Evolutionary conservation across 2,888 invertebrate species (phyloP), one percentile per base, ranked within the genome.

Genomic region (Hylaea fasciaria): DNA sequence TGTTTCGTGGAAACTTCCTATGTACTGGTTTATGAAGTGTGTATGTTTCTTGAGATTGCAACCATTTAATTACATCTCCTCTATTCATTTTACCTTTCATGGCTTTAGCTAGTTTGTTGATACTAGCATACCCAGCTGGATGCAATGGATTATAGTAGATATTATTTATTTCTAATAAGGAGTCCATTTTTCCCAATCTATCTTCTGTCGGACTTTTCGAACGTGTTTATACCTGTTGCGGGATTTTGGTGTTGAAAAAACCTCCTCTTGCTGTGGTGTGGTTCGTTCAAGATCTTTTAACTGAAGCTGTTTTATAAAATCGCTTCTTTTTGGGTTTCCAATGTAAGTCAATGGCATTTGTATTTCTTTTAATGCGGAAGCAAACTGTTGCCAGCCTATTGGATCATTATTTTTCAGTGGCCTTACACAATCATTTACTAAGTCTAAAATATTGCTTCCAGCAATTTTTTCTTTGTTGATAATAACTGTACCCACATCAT

Each of bases 181-280:
- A 57, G 56, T 73, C 73, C 73, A 74, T 73, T 65, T 70, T 51
- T 74, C 64, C 73, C 73, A 74, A 35, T 72, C 69, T 32, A 67
- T 54, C 56, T 67, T 73, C 13, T 62, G 61, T 48, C 13, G 2
- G 2, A 13, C 3, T 8, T 59, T 62, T 22, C 54, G n/a, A n/a
- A n/a, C n/a, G n/a, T n/a, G 22, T 45, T 64, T 60, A 37, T 17
- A 22, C 12, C 37, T 49, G 9, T 50, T n/a, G 0, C 0, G 5
- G 8, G 45, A 37, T 35, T 16, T n/a, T 14, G 59, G 44, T 35
- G 50, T 46, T 12, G 44, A 17, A 46, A 32, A 45, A 39, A 50
- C 50, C 13, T 32, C 16, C 12, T 54, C 54, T 14, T 50, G n/a
- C 45, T 28, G 54, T 11, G 14, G 44, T 10, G 1, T 11, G 0